A percentile compares a stretch with the other conserved stretches of the same genome.
phyloP scores from a whole-genome alignment of 2,113 vertebrate species.

The Eonycteris spelaea region DNA sequence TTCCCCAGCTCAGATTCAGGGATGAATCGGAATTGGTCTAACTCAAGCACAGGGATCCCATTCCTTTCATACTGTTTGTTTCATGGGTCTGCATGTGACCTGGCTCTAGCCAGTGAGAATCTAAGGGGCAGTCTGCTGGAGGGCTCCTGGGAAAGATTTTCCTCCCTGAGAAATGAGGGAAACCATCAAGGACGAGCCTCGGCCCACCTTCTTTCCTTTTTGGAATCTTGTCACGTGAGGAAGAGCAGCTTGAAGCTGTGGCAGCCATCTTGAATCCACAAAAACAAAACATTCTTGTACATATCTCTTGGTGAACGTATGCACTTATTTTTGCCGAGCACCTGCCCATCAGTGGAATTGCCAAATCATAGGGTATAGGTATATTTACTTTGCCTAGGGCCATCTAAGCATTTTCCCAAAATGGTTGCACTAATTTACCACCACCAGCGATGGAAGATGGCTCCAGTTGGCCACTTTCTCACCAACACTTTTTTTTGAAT shows the following conservation, averaged over 20 bases:
- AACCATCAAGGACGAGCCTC: background rate
- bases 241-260: background rate
- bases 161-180: background rate
- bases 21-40: rapidly evolving
- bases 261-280: background rate
- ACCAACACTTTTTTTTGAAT: too few relatives aligned
- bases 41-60: background rate
- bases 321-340: background rate
- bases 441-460: background rate
- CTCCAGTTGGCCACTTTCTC: background rate
- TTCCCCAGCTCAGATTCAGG: background rate
- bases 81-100: background rate
- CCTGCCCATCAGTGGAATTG: background rate
- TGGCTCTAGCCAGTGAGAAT: background rate
- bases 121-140: background rate
- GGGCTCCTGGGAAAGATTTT: background rate
- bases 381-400: background rate
- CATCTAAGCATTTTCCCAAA: background rate
- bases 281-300: background rate
- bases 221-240: background rate
- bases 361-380: background rate
- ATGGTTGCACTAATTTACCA: background rate
- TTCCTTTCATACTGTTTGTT: background rate
- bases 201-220: background rate
- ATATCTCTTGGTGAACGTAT: background rate